Evolutionary conservation across 1,140 invertebrate species (phyloP).

Genomic region (Drosophila teissieri): DNA sequence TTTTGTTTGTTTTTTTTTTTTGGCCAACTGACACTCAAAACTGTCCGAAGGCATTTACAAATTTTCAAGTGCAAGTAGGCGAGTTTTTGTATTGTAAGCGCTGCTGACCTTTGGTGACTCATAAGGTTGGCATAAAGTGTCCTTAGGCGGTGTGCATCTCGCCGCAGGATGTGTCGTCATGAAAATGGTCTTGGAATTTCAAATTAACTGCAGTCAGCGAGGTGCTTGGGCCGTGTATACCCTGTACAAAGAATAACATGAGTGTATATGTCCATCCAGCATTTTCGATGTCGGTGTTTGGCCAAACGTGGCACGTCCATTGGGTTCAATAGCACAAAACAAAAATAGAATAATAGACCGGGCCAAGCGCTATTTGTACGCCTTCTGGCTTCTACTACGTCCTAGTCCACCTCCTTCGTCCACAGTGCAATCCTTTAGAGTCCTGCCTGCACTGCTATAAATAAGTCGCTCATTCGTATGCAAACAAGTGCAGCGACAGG

Average conservation of each 20-base stretch:
- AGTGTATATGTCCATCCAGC: not conserved
- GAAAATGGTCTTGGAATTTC: constrained; percentile 48
- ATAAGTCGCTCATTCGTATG: constrained; percentile 70
- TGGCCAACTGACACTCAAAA: constrained; percentile 34
- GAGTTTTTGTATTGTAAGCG: constrained; percentile 37
- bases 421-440: not conserved
- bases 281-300: constrained; percentile 57
- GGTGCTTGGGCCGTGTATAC: not conserved
- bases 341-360: constrained; percentile 73
- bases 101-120: constrained; percentile 57
- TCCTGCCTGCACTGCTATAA: constrained; percentile 48
- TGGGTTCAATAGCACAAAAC: constrained; percentile 77
- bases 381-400: constrained; percentile 2
- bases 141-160: constrained; percentile 36
- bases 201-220: constrained; percentile 58
- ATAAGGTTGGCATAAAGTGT: constrained; percentile 35
- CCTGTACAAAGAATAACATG: not conserved
- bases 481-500: constrained; percentile 68
- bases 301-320: constrained; percentile 41
- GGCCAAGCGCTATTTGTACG: constrained; percentile 36
- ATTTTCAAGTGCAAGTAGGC: constrained; percentile 65
- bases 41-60: constrained; percentile 56
- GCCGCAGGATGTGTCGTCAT: constrained; percentile 58
- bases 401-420: not conserved
- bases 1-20: not conserved